Evolutionary conservation across 2,888 invertebrate species (phyloP), one percentile per base, ranked within the genome.

Genomic region (Eucera pruinosa): DNA sequence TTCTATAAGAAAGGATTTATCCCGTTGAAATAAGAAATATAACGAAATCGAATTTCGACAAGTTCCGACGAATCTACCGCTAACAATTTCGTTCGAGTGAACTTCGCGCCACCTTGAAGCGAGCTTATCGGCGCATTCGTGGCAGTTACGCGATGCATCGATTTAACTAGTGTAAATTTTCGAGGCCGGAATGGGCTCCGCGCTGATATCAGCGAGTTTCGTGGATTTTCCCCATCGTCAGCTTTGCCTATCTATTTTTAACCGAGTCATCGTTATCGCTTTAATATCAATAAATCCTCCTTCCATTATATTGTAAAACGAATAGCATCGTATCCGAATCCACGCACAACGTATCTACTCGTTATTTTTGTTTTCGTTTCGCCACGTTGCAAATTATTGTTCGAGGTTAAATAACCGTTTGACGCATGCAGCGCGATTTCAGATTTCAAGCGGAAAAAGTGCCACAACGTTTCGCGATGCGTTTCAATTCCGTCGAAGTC

Each of bases 51-150:
- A n/a, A n/a, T n/a, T n/a, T n/a, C n/a, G n/a, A n/a, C n/a, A n/a
- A n/a, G n/a, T n/a, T n/a, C n/a, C n/a, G n/a, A n/a, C n/a, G n/a
- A n/a, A n/a, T n/a, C n/a, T n/a, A n/a, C n/a, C n/a, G n/a, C n/a
- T n/a, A n/a, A n/a, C 15, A 57, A 50, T 66, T 62, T 70, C 43
- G 67, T 78, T 78, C 78, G 58, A 48, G n/a, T 39, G 78, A 78
- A 78, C 71, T 71, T 72, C 66, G 78, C 45, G 41, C 66, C 50
- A 70, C 78, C 78, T 77, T 78, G 62, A 62, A n/a, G 43, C 41
- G 57, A 48, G 33, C 61, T 78, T 78, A 78, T 78, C 78, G 55
- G 61, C 20, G 66, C 55, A 78, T 66, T 65, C 65, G 78, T 68
- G 78, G 58, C 64, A 65, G 43, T 61, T 75, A 61, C 76, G 13